Conservation (phyloP, 2,113 vertebrate genomes). For the Oceanites oceanicus region DNA sequence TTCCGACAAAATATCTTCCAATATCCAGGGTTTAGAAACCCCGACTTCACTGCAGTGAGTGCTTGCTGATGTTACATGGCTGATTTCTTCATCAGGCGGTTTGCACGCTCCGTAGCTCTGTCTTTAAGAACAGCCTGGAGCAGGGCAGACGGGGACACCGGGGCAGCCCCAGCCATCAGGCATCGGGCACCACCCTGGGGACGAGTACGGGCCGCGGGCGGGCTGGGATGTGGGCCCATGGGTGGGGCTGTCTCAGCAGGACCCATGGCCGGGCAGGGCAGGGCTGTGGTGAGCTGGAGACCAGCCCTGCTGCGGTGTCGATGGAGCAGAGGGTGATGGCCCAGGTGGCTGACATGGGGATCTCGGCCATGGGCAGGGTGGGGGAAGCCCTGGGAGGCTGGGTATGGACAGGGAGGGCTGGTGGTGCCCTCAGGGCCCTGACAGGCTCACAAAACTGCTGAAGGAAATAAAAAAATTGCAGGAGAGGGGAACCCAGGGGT, state of each 20-base stretch:
- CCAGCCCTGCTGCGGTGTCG: rapidly evolving
- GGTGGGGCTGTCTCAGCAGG: no score
- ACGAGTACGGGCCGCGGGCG: rapidly evolving
- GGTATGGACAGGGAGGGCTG: background rate
- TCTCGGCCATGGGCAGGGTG: background rate
- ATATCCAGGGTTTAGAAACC: background rate
- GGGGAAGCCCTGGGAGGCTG: background rate
- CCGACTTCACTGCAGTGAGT: background rate
- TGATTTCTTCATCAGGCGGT: background rate
- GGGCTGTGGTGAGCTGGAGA: background rate
- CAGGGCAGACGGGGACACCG: background rate
- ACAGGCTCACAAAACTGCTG: background rate
- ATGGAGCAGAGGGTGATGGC: rapidly evolving
- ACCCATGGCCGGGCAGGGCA: background rate
- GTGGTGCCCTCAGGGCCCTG: background rate
- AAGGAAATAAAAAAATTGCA: background rate
- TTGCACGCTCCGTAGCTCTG: background rate
- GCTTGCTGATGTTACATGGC: background rate
- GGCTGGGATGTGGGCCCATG: background rate
- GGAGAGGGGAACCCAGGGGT: background rate
- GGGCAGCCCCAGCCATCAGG: no score
- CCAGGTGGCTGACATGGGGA: background rate
- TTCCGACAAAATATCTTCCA: background rate
- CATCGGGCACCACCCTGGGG: no score
- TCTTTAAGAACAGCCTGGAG: background rate